phyloP scores from a whole-genome alignment of 2,113 vertebrate genomes.

The Chunga burmeisteri region DNA sequence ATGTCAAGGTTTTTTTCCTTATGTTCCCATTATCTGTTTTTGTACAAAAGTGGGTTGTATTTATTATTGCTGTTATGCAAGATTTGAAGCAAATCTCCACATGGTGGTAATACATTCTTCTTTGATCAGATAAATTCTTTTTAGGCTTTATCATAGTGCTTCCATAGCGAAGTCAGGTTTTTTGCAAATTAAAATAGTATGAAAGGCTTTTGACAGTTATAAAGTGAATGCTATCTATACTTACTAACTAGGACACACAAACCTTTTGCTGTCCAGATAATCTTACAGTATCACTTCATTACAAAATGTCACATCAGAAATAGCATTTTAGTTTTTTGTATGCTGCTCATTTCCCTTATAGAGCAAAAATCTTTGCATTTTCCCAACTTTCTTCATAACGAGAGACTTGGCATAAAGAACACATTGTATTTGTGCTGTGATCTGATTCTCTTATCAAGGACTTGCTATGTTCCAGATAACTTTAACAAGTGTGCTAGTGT shows the following conservation, averaged over 20 bases:
- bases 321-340: neutral
- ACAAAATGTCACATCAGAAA: constrained; percentile 20
- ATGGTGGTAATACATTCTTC: constrained; percentile 39
- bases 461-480: constrained; percentile 21
- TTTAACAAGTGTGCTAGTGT: constrained; percentile 16
- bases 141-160: constrained; percentile 58
- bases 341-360: constrained; percentile 15
- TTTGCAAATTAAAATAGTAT: constrained; percentile 40
- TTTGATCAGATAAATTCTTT: constrained; percentile 69
- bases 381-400: constrained; percentile 17
- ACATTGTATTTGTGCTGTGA: neutral
- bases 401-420: neutral
- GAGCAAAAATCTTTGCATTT: neutral
- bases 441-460: constrained; percentile 7
- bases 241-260: constrained; percentile 4
- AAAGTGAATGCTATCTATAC: neutral
- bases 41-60: constrained; percentile 6
- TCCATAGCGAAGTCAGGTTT: constrained; percentile 25
- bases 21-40: constrained; percentile 48
- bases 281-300: constrained; percentile 6
- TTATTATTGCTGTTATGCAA: constrained; percentile 61
- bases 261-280: constrained; percentile 21
- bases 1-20: neutral
- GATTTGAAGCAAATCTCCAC: constrained; percentile 58
- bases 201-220: constrained; percentile 14